These are phyloP conservation scores for Aurelia aurita DNA, from an alignment of 30 jellyfish, hydroid and myxozoan genomes.

Conservation along the genomic window DNA sequence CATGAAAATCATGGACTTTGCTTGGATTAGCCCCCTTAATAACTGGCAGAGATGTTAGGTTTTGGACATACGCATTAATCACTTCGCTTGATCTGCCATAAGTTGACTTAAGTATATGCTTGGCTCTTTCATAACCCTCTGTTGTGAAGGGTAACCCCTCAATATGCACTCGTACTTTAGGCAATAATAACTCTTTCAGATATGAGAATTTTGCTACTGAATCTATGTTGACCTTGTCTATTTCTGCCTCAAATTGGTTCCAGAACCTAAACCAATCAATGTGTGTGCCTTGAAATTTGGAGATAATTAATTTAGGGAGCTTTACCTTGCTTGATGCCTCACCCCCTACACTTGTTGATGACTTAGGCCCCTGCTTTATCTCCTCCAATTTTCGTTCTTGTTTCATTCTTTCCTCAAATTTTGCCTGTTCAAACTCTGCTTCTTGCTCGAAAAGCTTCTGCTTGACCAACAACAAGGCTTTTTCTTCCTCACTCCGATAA, in stretches of 20 bases:
- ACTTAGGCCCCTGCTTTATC: no score
- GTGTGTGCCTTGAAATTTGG: conserved; percentile 73
- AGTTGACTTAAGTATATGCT: conserved; percentile 52
- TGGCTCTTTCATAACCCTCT: no score
- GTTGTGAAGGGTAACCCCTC: no score
- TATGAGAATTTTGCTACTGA: conserved; percentile 27
- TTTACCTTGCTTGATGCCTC: conserved; percentile 55
- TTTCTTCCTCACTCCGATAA: conserved; percentile 25
- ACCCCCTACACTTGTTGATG: no score
- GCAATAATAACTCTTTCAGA: conserved; percentile 78
- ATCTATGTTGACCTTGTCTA: conserved; percentile 57
- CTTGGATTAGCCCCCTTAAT: conserved; percentile 56
- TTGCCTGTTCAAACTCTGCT: conserved; percentile 29
- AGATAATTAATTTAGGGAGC: conserved; percentile 72
- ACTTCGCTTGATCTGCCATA: conserved; percentile 83
- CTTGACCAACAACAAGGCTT: no score
- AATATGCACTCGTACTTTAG: no score
- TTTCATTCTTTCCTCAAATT: conserved; percentile 28
- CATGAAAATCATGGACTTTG: conserved; percentile 50
- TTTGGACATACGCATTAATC: conserved; percentile 65
- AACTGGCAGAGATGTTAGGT: conserved; percentile 31
- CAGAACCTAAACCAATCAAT: conserved; percentile 79
- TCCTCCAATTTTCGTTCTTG: no score
- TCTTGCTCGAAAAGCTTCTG: conserved; percentile 57
- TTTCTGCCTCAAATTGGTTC: conserved; percentile 75